Conservation (phyloP, 2,113 vertebrate species). For the Vicugna pacos region DNA sequence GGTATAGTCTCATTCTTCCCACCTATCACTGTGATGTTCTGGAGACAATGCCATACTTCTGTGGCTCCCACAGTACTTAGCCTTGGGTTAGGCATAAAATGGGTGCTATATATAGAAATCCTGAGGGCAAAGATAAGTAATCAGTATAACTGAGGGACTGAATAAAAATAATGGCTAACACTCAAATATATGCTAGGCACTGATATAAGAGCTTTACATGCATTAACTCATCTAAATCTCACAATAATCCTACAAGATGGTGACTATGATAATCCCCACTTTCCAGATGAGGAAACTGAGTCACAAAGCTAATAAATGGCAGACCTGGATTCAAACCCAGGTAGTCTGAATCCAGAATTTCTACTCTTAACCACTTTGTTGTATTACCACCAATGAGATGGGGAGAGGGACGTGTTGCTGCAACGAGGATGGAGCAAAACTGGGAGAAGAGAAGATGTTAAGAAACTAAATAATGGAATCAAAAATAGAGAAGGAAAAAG, state of each 20-base stretch:
- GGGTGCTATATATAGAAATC: not conserved
- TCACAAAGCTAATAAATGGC: too few relatives aligned
- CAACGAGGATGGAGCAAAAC: not conserved
- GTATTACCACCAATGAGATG: not conserved
- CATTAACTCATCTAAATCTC: too few relatives aligned
- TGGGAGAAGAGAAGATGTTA: not conserved
- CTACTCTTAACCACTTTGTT: not conserved
- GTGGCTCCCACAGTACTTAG: not conserved
- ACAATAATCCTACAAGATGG: too few relatives aligned
- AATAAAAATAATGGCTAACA: not conserved
- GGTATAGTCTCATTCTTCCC: not conserved
- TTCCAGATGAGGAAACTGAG: too few relatives aligned
- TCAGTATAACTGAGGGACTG: too few relatives aligned
- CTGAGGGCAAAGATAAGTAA: not conserved
- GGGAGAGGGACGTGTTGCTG: not conserved
- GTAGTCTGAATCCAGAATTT: not conserved
- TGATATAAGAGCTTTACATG: too few relatives aligned
- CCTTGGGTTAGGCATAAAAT: not conserved
- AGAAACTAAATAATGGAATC: not conserved
- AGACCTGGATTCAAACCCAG: not conserved
- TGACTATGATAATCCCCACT: too few relatives aligned
- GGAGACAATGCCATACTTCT: not conserved
- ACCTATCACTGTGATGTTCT: not conserved
- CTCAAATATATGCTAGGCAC: not conserved
- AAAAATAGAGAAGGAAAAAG: not conserved